Evolutionary conservation across 2,888 invertebrate genomes (phyloP), one percentile per base, ranked within the genome.

Genomic region (Furcula furcula): DNA sequence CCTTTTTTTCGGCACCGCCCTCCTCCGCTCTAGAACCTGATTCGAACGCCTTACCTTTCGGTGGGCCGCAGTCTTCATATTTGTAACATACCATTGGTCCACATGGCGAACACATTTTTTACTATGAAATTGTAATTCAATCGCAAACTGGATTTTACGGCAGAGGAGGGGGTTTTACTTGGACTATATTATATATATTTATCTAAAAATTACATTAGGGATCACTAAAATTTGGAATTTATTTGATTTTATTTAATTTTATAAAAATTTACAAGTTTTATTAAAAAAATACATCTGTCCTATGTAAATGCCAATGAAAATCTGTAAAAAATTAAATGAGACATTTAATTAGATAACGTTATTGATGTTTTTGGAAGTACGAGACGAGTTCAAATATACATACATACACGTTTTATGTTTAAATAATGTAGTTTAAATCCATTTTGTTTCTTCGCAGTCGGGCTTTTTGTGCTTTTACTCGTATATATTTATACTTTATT

Each of bases 21-120:
- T 75, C 83, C 70, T 72, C 78, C 55, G 55, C 64, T 55, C 65
- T 57, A 34, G 66, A 46, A 30, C 60, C 58, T 51, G 61, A 62
- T 36, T 73, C 65, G 18, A 63, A 46, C 44, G 69, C 39, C 57
- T 65, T 76, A 29, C 69, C 71, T 61, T 69, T 78, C 85, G 86
- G 77, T 41, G 85, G 86, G 47, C 89, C 89, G 47, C 83, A 86
- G 54, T 89, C 89, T 76, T 89, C 87, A 52, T 89, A 89, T 75
- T 84, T 88, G 54, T 89, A 89, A 55, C 89, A 89, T 41, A 88
- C 83, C 78, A 84, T 83, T 36, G 83, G 86, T 42, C 87, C 84
- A 67, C 86, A 86, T 29, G 88, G 85, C 28, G 82, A 76, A 73
- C 86, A 87, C 88, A 86, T 86, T n/a, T n/a, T n/a, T n/a, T n/a